Conservation (phyloP, 2,888 invertebrate genomes). For the Hipparchia semele region DNA sequence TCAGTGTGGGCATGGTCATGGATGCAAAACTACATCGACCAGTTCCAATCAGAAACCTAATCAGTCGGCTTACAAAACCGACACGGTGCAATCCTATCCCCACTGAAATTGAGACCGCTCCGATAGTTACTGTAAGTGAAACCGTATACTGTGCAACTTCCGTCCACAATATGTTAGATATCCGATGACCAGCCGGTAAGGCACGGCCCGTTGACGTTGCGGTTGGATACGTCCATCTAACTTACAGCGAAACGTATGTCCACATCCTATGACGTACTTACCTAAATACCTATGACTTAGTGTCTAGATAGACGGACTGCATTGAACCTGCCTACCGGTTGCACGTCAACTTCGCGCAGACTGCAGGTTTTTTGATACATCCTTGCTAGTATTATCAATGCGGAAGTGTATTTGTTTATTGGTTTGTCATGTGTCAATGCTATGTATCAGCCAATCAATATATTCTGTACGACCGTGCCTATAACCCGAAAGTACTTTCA, state of each 20-base stretch:
- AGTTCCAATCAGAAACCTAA: slow-evolving; percentile 70
- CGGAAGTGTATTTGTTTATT: too few species aligned
- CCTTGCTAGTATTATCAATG: too few species aligned
- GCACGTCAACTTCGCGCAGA: too few species aligned
- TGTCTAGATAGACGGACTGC: neutral
- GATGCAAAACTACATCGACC: slow-evolving; percentile 41
- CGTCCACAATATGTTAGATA: slow-evolving; percentile 69
- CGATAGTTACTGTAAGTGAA: slow-evolving; percentile 70
- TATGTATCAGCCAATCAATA: too few species aligned
- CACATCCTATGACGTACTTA: slow-evolving; percentile 34
- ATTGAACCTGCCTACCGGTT: too few species aligned
- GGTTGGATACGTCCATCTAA: slow-evolving; percentile 62
- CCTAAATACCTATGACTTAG: neutral
- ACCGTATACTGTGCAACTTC: slow-evolving; percentile 78
- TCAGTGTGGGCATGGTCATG: slow-evolving; percentile 5
- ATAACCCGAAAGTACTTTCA: too few species aligned
- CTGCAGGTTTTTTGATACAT: too few species aligned
- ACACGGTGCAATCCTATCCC: slow-evolving; percentile 62
- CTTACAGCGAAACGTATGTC: slow-evolving; percentile 45
- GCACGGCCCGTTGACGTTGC: slow-evolving; percentile 51
- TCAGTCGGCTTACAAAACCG: slow-evolving; percentile 69
- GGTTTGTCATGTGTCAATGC: too few species aligned
- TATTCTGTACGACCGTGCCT: too few species aligned
- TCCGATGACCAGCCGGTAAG: slow-evolving; percentile 59
- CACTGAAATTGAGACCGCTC: slow-evolving; percentile 69